Base-by-base conservation (phyloP, 2,797 vertebrate genomes). In the Novumbra hubbsi region DNA sequence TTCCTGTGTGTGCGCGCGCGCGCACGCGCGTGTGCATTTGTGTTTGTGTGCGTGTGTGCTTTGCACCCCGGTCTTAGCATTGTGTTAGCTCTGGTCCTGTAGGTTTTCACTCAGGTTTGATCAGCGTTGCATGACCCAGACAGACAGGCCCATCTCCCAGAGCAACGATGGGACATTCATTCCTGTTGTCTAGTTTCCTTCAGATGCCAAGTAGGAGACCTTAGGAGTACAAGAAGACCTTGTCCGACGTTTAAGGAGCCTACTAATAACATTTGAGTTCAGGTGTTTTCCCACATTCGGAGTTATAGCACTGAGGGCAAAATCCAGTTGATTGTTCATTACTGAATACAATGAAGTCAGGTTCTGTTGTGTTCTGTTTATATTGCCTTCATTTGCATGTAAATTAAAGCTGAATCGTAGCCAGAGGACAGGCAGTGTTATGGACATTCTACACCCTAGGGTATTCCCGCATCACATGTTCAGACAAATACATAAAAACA, bases 371-470 rank as follows among this genome's bases (percentile, higher is more conserved):
- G 34, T 57, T 73, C 78, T 83, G 71, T 74, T 88, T 86, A 88
- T 87, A 88, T 87, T 83, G 62, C 76, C 80, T 80, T 87, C 75
- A 88, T 90, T 88, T 88, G 83, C 87, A 90, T 90, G 76, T 83
- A 88, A 86, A 90, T 88, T 66, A 88, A 86, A 86, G 80, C 72
- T 76, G 75, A 70, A 70, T 38, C 67, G 72, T 75, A 69, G 82
- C 85, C 1, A 27, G 64, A 62, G 79, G 85, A 70, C 49, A 5
- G 41, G 8, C 38, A 57, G 78, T 49, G 63, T 65, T 65, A 30
- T 17, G 81, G 70, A 68, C 66, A 76, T 77, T 72, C 67, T 60
- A 34, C 73, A 73, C 62, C 48, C 62, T 74, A 19, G 32, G 49
- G 73, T 60, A 74, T 64, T 28, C 8, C 65, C 21, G 67, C 27